Base-by-base conservation (phyloP, 2,113 vertebrate species). In the Eclectus roratus region DNA sequence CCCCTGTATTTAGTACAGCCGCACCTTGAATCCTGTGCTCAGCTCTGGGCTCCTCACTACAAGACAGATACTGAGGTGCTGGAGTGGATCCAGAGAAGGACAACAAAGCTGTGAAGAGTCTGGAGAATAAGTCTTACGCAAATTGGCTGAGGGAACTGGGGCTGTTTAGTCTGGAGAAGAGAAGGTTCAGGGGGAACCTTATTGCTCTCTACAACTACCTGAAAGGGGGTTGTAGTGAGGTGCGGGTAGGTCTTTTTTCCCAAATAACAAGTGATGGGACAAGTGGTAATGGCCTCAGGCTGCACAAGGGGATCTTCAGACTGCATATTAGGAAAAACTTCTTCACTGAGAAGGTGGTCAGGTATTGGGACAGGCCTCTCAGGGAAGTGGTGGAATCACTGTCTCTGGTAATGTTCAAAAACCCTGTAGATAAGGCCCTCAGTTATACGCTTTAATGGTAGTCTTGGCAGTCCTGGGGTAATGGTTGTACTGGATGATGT, bases 1-100 rank as follows among this genome's bases (percentile, higher is more conserved):
- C 33, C 0, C 0, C 5, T 65, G 43, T 5, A 2, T 23, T 66
- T 11, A 1, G 44, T 39, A 10, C 44, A 50, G 11, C 4, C 5
- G 25, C 60, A 13, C 13, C 39, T 68, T 12, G 0, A 47, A 33
- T 61, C 11, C 52, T 27, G 33, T 35, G 44, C 21, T 2, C 29
- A 11, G 6, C 41, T 68, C 39, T 66, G 52, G 11, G n/a, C 3
- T 33, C 7, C 19, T 41, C 9, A 31, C 19, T 52, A 4, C n/a
- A 41, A 7, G 1, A 11, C 9, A 18, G 44, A 19, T 20, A 13
- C 0, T 28, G 74, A 47, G n/a, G 39, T 1, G n/a, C n/a, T 73
- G 68, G 17, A 73, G 14, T 0, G 0, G 13, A 53, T 33, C 29
- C 76, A 35, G 61, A 43, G 46, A 68, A 41, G 14, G n/a, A 20